A percentile compares a stretch with the other conserved stretches of the same genome.
Conservation (phyloP, 2,888 invertebrate species). For the Gryllus longicercus region DNA sequence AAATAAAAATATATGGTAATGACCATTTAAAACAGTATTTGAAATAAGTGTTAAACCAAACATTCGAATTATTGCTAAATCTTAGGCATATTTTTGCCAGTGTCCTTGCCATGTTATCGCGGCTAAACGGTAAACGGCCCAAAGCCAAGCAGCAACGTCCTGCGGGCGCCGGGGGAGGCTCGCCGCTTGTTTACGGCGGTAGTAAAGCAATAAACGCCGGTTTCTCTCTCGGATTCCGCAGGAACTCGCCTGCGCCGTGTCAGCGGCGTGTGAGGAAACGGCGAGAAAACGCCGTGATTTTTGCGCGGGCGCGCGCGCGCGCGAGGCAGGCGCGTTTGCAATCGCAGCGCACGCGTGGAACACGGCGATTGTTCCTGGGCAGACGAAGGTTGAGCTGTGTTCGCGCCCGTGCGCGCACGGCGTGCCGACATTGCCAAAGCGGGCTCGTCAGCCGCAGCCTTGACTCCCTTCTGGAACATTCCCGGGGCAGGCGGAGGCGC, state of each 20-base stretch:
- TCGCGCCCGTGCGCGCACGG: neutral
- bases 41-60: too few relatives aligned
- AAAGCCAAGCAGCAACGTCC: neutral
- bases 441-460: slow-evolving; percentile 1
- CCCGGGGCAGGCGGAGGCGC: neutral
- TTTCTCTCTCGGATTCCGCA: neutral
- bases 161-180: neutral
- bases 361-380: slow-evolving; percentile 17
- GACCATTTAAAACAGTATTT: too few relatives aligned
- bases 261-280: neutral
- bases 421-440: slow-evolving; percentile 3
- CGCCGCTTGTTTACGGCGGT: neutral
- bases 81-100: too few relatives aligned
- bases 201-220: neutral
- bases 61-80: too few relatives aligned
- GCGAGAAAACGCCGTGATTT: neutral
- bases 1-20: too few relatives aligned
- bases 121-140: neutral
- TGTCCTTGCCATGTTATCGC: neutral
- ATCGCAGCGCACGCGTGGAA: slow-evolving; percentile 17
- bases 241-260: too few relatives aligned
- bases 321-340: neutral
- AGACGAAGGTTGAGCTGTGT: neutral
- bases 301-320: neutral
- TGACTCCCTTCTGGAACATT: slow-evolving; percentile 10